Conservation (phyloP, 2,888 invertebrate genomes). For the Drosophila anomelani region DNA sequence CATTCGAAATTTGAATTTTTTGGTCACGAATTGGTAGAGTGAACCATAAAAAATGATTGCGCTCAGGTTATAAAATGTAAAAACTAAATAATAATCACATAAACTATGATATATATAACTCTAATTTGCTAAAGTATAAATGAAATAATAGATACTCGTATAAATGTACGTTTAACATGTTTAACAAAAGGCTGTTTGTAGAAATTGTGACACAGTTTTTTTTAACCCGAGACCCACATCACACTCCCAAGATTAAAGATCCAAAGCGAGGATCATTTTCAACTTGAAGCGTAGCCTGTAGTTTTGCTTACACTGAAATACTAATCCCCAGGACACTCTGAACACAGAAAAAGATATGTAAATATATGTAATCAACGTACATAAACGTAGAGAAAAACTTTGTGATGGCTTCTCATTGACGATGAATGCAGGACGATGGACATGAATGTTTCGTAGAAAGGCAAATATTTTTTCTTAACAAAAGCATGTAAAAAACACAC, state of each 20-base stretch:
- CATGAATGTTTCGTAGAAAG: slow-evolving; percentile 39
- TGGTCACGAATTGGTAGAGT: slow-evolving; percentile 44
- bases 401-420: slow-evolving; percentile 80
- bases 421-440: slow-evolving; percentile 11
- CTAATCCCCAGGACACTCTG: slow-evolving; percentile 18
- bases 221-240: slow-evolving; percentile 43
- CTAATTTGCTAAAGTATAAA: slow-evolving; percentile 22
- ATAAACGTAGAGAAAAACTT: slow-evolving; percentile 64
- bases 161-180: slow-evolving; percentile 75
- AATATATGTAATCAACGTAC: slow-evolving; percentile 48
- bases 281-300: slow-evolving; percentile 20
- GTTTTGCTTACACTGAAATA: slow-evolving; percentile 42
- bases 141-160: slow-evolving; percentile 11
- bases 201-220: slow-evolving; percentile 80
- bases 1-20: slow-evolving; percentile 17
- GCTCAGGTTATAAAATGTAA: slow-evolving; percentile 79
- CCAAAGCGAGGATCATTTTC: slow-evolving; percentile 36
- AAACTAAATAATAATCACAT: slow-evolving; percentile 37
- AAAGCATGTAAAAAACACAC: slow-evolving; percentile 41
- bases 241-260: slow-evolving; percentile 49
- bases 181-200: slow-evolving; percentile 84
- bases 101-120: slow-evolving; percentile 37
- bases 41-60: slow-evolving; percentile 67
- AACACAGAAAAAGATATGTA: slow-evolving; percentile 52
- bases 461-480: slow-evolving; percentile 35